These are phyloP conservation scores for Tribolium castaneum DNA, from an alignment of 1,140 invertebrate species.

Conservation along the genomic window DNA sequence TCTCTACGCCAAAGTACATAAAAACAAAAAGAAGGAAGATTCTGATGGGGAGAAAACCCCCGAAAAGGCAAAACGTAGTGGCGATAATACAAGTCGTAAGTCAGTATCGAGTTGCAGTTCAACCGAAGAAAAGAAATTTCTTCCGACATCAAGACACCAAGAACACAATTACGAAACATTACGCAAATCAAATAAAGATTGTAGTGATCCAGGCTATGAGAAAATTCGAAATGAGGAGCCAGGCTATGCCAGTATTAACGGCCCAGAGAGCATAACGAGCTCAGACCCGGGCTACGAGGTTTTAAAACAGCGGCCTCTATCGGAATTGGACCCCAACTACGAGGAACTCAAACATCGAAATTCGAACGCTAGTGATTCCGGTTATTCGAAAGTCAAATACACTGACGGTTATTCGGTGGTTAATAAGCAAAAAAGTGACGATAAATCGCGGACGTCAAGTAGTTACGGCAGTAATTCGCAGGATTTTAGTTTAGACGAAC, in stretches of 20 bases:
- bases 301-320: conserved; percentile 59
- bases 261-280: conserved; percentile 68
- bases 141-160: neutral
- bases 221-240: conserved; percentile 67
- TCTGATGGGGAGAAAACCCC: conserved; percentile 47
- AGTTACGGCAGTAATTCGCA: conserved; percentile 39
- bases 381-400: conserved; percentile 65
- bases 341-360: conserved; percentile 71
- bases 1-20: conserved; percentile 89
- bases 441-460: conserved; percentile 23
- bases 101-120: conserved; percentile 43
- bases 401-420: conserved; percentile 68
- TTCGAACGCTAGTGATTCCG: conserved; percentile 57
- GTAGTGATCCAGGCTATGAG: conserved; percentile 74
- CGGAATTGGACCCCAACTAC: conserved; percentile 77
- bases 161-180: conserved; percentile 61
- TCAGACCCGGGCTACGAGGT: conserved; percentile 75
- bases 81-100: conserved; percentile 30
- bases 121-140: conserved; percentile 35
- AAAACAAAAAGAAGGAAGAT: conserved; percentile 68
- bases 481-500: conserved; percentile 61
- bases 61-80: conserved; percentile 5
- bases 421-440: conserved; percentile 63
- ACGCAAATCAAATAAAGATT: conserved; percentile 65
- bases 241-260: conserved; percentile 65